Evolutionary conservation across 1,140 invertebrate genomes (phyloP).

Genomic region (Neotoxoptera formosana): DNA sequence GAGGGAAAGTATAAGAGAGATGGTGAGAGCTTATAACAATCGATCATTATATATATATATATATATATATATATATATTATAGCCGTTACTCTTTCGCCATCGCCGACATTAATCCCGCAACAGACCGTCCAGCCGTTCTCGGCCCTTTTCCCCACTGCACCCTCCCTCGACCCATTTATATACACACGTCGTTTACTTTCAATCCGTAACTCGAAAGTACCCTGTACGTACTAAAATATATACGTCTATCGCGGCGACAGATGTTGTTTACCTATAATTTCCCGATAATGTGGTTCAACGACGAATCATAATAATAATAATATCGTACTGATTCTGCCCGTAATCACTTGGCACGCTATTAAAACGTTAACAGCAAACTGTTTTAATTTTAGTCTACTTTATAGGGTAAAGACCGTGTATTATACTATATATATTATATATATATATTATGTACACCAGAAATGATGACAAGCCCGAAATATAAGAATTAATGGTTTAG

Average conservation of each 20-base stretch:
- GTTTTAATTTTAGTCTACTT: not conserved
- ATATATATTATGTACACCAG: no score
- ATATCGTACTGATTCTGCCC: not conserved
- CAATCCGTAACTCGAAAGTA: not conserved
- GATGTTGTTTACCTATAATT: not conserved
- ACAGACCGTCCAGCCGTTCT: not conserved
- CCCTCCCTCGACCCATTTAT: not conserved
- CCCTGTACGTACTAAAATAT: not conserved
- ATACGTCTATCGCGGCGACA: not conserved
- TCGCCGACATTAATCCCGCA: not conserved
- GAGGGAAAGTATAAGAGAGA: not conserved
- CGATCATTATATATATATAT: slow-evolving; percentile 18
- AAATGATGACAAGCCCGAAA: not conserved
- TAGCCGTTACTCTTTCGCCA: not conserved
- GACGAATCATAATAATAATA: not conserved
- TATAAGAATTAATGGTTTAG: not conserved
- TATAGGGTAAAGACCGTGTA: no score
- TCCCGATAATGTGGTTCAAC: not conserved
- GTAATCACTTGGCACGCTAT: not conserved
- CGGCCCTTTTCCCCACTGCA: not conserved
- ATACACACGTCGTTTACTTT: not conserved
- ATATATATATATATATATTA: not conserved
- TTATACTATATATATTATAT: no score
- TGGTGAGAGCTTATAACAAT: slow-evolving; percentile 25
- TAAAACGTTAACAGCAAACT: not conserved